Evolutionary conservation across 2,797 vertebrate species (phyloP).

Genomic region (Clarias fuscus): DNA sequence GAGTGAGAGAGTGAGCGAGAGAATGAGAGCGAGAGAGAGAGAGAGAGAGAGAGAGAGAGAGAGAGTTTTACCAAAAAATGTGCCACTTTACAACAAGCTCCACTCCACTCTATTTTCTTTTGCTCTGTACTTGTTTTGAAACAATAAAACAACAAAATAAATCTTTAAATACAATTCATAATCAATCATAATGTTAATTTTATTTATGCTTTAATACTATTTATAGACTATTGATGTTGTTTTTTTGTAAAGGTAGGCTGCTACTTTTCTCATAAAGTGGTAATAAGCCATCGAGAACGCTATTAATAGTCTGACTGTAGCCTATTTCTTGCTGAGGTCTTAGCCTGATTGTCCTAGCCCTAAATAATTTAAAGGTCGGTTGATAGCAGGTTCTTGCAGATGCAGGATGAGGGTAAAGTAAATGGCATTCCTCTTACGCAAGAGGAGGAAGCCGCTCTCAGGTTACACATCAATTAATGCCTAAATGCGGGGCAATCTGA

Average conservation of each 20-base stretch:
- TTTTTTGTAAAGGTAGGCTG: too few species aligned
- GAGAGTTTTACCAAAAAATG: background rate
- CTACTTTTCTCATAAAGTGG: background rate
- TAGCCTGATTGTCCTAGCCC: background rate
- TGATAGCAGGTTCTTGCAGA: slow-evolving; percentile 26
- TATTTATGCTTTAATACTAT: background rate
- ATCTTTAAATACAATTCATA: background rate
- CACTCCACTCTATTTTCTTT: background rate
- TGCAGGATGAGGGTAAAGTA: slow-evolving; percentile 43
- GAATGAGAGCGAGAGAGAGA: background rate
- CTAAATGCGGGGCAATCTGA: slow-evolving; percentile 57
- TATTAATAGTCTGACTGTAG: background rate
- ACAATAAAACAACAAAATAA: background rate
- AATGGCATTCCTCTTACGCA: slow-evolving; percentile 56
- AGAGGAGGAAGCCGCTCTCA: slow-evolving; percentile 52
- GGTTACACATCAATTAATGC: slow-evolving; percentile 62
- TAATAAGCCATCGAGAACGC: background rate
- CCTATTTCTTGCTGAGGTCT: slow-evolving; percentile 7
- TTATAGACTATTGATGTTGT: background rate
- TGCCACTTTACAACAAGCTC: too few species aligned
- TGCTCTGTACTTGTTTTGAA: background rate
- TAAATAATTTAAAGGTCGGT: slow-evolving; percentile 18
- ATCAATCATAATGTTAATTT: background rate
- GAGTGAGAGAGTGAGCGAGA: background rate
- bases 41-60: background rate